These are phyloP conservation scores for Stigmatopora nigra DNA, from an alignment of 2,113 vertebrate species.

Conservation along the genomic window DNA sequence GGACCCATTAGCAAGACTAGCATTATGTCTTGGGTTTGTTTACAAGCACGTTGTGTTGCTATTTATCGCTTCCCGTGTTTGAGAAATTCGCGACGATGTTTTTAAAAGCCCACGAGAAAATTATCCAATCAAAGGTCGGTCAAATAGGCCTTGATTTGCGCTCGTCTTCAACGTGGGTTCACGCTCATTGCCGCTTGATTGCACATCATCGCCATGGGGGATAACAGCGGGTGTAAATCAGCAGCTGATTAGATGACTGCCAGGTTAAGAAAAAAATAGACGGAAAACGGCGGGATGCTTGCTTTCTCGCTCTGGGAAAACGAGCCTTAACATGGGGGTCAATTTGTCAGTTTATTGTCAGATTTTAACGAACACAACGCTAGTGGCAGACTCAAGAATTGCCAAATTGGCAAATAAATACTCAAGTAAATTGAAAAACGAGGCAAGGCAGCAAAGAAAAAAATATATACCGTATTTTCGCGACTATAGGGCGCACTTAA, in stretches of 20 bases:
- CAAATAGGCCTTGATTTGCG: background rate
- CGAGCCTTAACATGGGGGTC: background rate
- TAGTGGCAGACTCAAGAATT: too few relatives aligned
- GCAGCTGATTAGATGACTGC: conserved; percentile 25
- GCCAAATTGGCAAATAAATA: too few relatives aligned
- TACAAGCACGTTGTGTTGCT: background rate
- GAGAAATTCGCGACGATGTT: background rate
- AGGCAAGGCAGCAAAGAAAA: too few relatives aligned
- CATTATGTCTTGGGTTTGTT: background rate
- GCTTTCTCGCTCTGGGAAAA: background rate
- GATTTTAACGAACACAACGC: too few relatives aligned
- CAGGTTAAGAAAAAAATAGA: background rate
- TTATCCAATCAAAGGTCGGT: conserved; percentile 5
- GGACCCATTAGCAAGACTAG: background rate
- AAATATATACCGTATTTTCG: too few relatives aligned
- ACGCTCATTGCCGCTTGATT: conserved; percentile 22
- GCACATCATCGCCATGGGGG: conserved; percentile 22
- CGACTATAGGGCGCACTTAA: too few relatives aligned
- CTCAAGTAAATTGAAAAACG: too few relatives aligned
- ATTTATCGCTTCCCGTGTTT: background rate
- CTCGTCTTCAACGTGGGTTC: conserved; percentile 5
- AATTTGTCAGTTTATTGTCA: background rate
- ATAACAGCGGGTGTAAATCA: conserved; percentile 23
- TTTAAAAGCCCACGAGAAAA: background rate
- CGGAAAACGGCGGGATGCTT: background rate